Percentiles rank a stretch among this genome's conserved stretches.
phyloP scores from a whole-genome alignment of 2,888 invertebrate species.

The Callinectes sapidus region DNA sequence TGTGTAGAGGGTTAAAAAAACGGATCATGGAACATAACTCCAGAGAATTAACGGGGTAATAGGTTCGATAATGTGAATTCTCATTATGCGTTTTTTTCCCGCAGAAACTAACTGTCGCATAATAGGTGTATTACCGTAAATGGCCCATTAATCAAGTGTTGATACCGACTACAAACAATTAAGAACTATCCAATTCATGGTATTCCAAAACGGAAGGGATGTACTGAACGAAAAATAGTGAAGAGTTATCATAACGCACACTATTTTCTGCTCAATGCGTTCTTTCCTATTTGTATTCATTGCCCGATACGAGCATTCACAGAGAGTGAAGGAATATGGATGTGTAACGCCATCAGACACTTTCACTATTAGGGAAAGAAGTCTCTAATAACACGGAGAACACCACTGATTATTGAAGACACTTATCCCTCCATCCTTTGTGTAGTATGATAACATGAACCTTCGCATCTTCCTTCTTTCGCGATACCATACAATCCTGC shows the following conservation, averaged over 20 bases:
- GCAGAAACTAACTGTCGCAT: neutral
- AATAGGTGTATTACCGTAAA: neutral
- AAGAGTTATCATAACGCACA: neutral
- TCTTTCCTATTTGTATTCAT: too few relatives aligned
- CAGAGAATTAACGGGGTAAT: too few relatives aligned
- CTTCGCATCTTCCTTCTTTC: neutral
- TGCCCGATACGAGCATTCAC: neutral
- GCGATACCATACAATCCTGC: neutral
- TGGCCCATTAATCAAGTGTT: neutral
- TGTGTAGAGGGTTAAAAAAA: too few relatives aligned
- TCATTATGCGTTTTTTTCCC: neutral
- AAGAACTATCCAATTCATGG: neutral
- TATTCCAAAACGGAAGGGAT: neutral
- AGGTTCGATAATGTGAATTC: neutral
- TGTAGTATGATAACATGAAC: conserved; percentile 3
- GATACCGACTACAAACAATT: neutral
- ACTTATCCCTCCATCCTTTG: conserved; percentile 19
- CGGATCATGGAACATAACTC: too few relatives aligned
- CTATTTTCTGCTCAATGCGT: neutral
- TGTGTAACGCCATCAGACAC: neutral
- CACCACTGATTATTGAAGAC: conserved; percentile 32
- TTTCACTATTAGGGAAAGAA: neutral
- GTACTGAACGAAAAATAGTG: neutral
- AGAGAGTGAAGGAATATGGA: neutral
- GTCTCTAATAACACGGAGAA: neutral